phyloP scores from a whole-genome alignment of 2,113 vertebrate genomes.

The Talpa occidentalis region DNA sequence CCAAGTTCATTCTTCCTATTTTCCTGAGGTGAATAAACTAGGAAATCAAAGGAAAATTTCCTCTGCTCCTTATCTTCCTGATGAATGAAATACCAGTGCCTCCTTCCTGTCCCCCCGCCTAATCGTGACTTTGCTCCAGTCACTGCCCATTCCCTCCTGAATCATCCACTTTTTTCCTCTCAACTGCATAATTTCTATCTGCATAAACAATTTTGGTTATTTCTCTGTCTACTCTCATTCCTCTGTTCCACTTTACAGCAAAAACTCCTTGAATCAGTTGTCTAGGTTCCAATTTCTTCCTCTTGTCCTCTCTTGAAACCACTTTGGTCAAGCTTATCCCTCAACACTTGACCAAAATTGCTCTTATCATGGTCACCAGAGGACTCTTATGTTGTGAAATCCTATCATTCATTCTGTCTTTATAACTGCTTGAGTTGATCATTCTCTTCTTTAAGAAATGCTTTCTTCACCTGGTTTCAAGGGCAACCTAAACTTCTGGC shows the following conservation, averaged over 20 bases:
- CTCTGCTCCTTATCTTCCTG: fast-evolving
- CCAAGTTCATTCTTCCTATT: background rate
- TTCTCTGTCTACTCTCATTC: background rate
- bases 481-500: background rate
- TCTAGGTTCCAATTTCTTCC: background rate
- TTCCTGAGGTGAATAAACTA: background rate
- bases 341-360: background rate
- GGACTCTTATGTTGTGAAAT: background rate
- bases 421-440: background rate
- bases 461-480: background rate
- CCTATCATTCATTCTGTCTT: background rate
- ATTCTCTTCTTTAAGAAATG: background rate
- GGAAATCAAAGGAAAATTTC: background rate
- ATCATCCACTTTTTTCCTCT: background rate
- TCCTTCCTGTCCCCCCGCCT: background rate
- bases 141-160: background rate
- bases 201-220: background rate
- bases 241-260: background rate
- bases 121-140: background rate
- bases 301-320: background rate
- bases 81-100: background rate
- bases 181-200: background rate
- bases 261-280: background rate
- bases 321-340: background rate
- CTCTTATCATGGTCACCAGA: background rate